Conservation (phyloP, 2,113 vertebrate genomes). For the Condylura cristata region DNA sequence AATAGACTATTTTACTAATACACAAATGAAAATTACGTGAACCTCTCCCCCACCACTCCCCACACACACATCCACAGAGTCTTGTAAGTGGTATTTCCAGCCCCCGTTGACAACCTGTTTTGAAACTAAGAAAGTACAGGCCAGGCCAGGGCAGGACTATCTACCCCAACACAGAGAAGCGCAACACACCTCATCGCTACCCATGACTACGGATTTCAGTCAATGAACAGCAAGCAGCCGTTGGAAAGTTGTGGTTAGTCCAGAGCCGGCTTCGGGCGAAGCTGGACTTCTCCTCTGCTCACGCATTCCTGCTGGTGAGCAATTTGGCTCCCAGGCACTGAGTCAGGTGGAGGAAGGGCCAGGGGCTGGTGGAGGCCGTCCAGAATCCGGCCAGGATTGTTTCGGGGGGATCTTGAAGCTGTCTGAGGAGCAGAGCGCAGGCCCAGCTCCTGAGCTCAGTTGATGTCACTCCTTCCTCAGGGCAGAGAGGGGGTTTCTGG, state of each 20-base stretch:
- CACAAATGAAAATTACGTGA: background rate
- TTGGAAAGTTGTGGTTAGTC: background rate
- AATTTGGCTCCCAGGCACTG: background rate
- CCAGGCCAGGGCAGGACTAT: background rate
- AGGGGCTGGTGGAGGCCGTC: accelerated
- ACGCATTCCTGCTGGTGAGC: background rate
- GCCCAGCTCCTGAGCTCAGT: background rate
- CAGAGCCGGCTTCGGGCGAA: background rate
- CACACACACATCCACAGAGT: too few relatives aligned
- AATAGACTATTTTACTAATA: background rate
- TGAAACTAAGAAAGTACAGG: too few relatives aligned
- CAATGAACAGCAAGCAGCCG: background rate
- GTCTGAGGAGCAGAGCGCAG: background rate
- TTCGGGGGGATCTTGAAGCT: background rate
- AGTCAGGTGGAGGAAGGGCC: background rate
- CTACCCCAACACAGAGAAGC: background rate
- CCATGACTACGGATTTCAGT: too few relatives aligned
- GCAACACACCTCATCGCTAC: background rate
- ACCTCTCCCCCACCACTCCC: background rate
- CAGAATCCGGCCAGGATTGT: background rate
- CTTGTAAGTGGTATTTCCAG: too few relatives aligned
- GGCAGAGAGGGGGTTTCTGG: background rate
- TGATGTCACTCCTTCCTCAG: background rate
- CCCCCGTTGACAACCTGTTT: too few relatives aligned
- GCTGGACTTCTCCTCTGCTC: background rate